These are phyloP conservation scores for Holacanthella duospinosa DNA, from an alignment of 2,888 invertebrate genomes.

Conservation along the genomic window DNA sequence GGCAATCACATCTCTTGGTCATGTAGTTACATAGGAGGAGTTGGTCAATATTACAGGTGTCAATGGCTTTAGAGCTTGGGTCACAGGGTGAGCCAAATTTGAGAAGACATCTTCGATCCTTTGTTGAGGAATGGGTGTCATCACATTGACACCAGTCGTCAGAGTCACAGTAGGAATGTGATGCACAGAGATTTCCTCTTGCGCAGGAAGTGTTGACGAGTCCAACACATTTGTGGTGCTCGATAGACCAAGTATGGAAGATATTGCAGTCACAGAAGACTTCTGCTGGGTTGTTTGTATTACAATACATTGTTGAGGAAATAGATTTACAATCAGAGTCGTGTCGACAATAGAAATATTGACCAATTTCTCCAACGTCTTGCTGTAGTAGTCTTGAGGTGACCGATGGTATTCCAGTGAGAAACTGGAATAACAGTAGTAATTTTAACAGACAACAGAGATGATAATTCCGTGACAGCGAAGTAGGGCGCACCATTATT, in stretches of 20 bases:
- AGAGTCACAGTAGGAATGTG: neutral
- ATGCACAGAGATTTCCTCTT: neutral
- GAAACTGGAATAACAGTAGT: no score
- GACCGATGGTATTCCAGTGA: no score
- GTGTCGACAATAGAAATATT: neutral
- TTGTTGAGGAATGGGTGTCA: neutral
- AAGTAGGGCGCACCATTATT: no score
- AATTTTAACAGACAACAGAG: no score
- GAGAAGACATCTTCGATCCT: neutral
- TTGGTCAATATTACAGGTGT: neutral
- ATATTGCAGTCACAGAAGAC: neutral
- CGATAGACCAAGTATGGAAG: neutral
- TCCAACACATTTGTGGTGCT: neutral
- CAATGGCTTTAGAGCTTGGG: neutral
- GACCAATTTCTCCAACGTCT: no score
- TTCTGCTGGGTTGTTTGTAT: neutral
- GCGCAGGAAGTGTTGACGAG: neutral
- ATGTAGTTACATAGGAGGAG: neutral
- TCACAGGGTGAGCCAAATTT: neutral
- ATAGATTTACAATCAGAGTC: neutral
- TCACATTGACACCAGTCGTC: neutral
- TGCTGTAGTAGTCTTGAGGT: no score
- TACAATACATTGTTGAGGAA: neutral
- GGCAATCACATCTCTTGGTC: neutral
- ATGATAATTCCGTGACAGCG: no score